Conservation (phyloP, 2,113 vertebrate species). For the Casuarius casuarius region DNA sequence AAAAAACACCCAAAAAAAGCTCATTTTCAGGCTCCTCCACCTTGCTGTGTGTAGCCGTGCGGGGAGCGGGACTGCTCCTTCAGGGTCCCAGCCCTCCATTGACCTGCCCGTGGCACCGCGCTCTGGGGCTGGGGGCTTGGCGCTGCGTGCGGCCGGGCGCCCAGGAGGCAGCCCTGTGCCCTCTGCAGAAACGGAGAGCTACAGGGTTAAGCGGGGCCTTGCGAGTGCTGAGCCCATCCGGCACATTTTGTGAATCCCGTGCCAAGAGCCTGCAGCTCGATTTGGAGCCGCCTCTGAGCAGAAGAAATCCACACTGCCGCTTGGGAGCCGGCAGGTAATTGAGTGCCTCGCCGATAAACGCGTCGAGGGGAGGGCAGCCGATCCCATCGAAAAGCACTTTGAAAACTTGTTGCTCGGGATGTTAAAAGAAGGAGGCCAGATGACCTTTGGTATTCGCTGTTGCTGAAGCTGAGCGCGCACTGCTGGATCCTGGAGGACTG, state of each 20-base stretch:
- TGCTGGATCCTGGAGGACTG: neutral
- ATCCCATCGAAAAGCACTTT: rapidly evolving
- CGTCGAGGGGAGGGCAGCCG: rapidly evolving
- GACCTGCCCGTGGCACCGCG: too few relatives aligned
- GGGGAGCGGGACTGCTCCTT: too few relatives aligned
- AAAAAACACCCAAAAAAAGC: neutral
- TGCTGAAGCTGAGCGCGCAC: neutral
- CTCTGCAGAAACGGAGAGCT: neutral
- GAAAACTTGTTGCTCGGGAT: rapidly evolving
- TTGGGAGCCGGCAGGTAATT: rapidly evolving
- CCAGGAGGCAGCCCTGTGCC: rapidly evolving
- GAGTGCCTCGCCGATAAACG: rapidly evolving
- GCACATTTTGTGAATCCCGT: rapidly evolving
- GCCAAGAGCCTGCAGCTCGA: neutral
- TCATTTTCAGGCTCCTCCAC: too few relatives aligned
- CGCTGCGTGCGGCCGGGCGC: too few relatives aligned
- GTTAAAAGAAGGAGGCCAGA: neutral
- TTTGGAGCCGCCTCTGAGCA: neutral
- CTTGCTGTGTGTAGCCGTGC: too few relatives aligned
- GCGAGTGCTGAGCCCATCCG: too few relatives aligned
- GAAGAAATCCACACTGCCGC: neutral
- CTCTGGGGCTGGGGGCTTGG: too few relatives aligned
- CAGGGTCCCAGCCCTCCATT: too few relatives aligned
- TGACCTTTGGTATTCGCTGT: neutral
- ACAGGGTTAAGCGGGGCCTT: neutral